A percentile compares a stretch with the other conserved stretches of the same genome.
phyloP scores from a whole-genome alignment of 2,888 invertebrate species.

The Drosophila basisetae region DNA sequence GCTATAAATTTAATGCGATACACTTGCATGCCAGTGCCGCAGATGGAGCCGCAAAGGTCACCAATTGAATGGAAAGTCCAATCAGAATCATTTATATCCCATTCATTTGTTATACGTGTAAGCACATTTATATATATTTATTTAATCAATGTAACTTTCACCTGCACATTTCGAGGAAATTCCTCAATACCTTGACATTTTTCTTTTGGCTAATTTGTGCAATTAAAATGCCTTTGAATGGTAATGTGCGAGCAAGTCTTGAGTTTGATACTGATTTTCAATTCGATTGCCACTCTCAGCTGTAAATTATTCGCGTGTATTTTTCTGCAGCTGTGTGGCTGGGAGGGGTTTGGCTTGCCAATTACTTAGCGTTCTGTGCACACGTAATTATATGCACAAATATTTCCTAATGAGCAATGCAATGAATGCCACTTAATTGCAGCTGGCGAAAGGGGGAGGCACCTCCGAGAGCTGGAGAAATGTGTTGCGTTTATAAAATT shows the following conservation, averaged over 20 bases:
- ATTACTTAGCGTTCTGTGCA: slow-evolving; percentile 29
- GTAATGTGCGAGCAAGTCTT: slow-evolving; percentile 40
- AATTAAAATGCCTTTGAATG: slow-evolving; percentile 72
- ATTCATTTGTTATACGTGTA: background rate
- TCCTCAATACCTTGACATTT: slow-evolving; percentile 62
- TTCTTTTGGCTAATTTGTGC: slow-evolving; percentile 28
- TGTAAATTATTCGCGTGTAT: slow-evolving; percentile 25
- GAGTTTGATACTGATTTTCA: slow-evolving; percentile 15
- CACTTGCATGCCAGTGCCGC: slow-evolving; percentile 9
- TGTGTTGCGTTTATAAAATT: slow-evolving; percentile 26
- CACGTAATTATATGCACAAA: slow-evolving; percentile 73
- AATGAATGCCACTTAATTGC: slow-evolving; percentile 70
- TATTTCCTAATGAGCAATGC: slow-evolving; percentile 75
- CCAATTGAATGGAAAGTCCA: slow-evolving; percentile 24
- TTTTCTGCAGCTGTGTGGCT: slow-evolving; percentile 4
- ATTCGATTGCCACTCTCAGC: slow-evolving; percentile 42
- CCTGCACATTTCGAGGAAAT: slow-evolving; percentile 34
- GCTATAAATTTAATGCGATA: slow-evolving; percentile 23
- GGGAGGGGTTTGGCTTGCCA: background rate
- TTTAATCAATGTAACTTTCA: slow-evolving; percentile 32
- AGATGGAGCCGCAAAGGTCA: slow-evolving; percentile 44
- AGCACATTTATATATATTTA: background rate
- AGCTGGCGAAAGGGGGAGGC: slow-evolving; percentile 3
- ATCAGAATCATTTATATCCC: background rate
- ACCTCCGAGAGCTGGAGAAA: slow-evolving; percentile 1